Percentiles rank a stretch among this genome's conserved stretches.
phyloP scores from a whole-genome alignment of 2,113 vertebrate genomes.

The Colossoma macropomum region DNA sequence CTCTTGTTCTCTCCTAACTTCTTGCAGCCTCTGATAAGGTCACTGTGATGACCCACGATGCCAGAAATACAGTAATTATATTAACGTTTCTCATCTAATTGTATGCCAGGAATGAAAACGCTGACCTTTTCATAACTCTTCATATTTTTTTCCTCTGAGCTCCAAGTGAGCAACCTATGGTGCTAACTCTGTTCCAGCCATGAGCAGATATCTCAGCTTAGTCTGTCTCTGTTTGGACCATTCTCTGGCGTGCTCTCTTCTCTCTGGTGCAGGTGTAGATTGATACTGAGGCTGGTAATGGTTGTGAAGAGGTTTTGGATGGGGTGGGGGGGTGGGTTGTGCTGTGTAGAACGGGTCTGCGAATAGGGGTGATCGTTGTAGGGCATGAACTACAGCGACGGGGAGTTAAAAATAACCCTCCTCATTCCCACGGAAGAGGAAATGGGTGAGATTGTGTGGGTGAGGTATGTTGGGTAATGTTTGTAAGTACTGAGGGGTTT shows the following conservation, averaged over 20 bases:
- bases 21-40: slow-evolving; percentile 66
- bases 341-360: neutral
- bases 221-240: slow-evolving; percentile 48
- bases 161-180: slow-evolving; percentile 47
- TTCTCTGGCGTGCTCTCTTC: neutral
- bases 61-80: slow-evolving; percentile 55
- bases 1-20: slow-evolving; percentile 54
- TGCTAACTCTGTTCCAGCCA: slow-evolving; percentile 57
- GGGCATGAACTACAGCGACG: neutral
- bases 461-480: slow-evolving; percentile 15
- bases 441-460: slow-evolving; percentile 32
- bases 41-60: slow-evolving; percentile 60
- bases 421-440: slow-evolving; percentile 37
- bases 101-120: slow-evolving; percentile 58
- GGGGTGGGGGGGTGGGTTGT: neutral
- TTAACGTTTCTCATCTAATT: slow-evolving; percentile 63
- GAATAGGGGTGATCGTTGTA: neutral
- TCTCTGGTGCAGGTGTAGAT: slow-evolving; percentile 7
- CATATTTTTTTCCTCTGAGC: slow-evolving; percentile 21
- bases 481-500: slow-evolving; percentile 2
- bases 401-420: slow-evolving; percentile 19
- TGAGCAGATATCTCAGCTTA: slow-evolving; percentile 20
- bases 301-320: slow-evolving; percentile 8
- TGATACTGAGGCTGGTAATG: neutral
- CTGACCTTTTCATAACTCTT: slow-evolving; percentile 67